Conservation (phyloP, 1,140 invertebrate species). For the Caerostris darwini region DNA sequence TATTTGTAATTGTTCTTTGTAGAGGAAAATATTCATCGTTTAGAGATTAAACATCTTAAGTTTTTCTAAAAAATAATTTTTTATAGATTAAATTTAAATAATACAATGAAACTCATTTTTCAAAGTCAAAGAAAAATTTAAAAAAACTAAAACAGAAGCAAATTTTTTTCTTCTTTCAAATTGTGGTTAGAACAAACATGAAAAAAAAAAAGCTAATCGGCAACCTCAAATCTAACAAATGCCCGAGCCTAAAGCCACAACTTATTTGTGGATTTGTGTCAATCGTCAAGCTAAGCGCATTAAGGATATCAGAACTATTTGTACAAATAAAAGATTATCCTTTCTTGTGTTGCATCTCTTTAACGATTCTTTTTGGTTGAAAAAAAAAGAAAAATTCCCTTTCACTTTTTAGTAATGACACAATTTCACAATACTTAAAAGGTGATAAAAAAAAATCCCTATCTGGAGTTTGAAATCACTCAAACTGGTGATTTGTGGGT, state of each 20-base stretch:
- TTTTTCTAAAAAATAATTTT: too few relatives aligned
- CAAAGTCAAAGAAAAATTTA: too few relatives aligned
- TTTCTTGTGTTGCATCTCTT: not conserved
- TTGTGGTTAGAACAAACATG: too few relatives aligned
- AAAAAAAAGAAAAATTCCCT: not conserved
- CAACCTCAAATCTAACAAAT: not conserved
- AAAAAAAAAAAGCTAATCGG: too few relatives aligned
- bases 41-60: too few relatives aligned
- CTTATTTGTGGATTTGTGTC: constrained; percentile 2
- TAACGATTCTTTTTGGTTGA: not conserved
- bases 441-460: not conserved
- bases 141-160: too few relatives aligned
- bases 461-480: not conserved
- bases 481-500: not conserved
- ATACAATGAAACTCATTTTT: too few relatives aligned
- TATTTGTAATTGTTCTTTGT: too few relatives aligned
- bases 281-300: not conserved
- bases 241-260: not conserved
- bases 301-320: constrained; percentile 1
- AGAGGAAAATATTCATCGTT: too few relatives aligned
- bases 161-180: too few relatives aligned
- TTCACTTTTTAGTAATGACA: constrained; percentile 40
- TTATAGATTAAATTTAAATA: too few relatives aligned
- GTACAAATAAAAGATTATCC: not conserved
- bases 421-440: not conserved